phyloP scores from a whole-genome alignment of 2,113 vertebrate genomes.

The Pluvialis apricaria region DNA sequence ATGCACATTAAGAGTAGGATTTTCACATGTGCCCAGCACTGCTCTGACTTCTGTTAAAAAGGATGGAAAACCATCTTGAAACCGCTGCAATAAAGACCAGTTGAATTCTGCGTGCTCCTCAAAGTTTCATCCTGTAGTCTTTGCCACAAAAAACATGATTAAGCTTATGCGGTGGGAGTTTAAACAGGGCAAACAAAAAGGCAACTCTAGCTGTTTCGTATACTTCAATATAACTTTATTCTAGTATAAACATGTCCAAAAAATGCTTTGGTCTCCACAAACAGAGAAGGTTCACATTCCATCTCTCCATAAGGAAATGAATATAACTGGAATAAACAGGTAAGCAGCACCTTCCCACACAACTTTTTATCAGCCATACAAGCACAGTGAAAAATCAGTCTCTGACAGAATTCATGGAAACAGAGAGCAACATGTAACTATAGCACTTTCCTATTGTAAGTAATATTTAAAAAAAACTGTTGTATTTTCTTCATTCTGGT shows the following conservation, averaged over 20 bases:
- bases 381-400: not conserved
- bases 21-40: not conserved
- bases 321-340: slow-evolving; percentile 27
- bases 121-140: not conserved
- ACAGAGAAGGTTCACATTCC: slow-evolving; percentile 36
- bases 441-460: not conserved
- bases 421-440: not conserved
- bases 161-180: not conserved
- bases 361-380: not conserved
- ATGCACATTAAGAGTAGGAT: not conserved
- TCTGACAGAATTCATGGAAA: not conserved
- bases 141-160: not conserved
- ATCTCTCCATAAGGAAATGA: slow-evolving; percentile 46
- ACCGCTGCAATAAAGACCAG: not conserved
- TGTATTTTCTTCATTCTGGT: not conserved
- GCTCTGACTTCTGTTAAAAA: not conserved
- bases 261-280: slow-evolving; percentile 6
- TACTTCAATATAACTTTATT: not conserved
- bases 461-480: not conserved
- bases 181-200: slow-evolving; percentile 5
- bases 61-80: not conserved
- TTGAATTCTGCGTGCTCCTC: not conserved
- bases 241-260: slow-evolving; percentile 53
- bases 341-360: slow-evolving; percentile 19
- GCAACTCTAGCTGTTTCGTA: not conserved